Percentiles rank a stretch among this genome's conserved stretches.
phyloP scores from a whole-genome alignment of 2,797 vertebrate genomes.

The Microhierax caerulescens region DNA sequence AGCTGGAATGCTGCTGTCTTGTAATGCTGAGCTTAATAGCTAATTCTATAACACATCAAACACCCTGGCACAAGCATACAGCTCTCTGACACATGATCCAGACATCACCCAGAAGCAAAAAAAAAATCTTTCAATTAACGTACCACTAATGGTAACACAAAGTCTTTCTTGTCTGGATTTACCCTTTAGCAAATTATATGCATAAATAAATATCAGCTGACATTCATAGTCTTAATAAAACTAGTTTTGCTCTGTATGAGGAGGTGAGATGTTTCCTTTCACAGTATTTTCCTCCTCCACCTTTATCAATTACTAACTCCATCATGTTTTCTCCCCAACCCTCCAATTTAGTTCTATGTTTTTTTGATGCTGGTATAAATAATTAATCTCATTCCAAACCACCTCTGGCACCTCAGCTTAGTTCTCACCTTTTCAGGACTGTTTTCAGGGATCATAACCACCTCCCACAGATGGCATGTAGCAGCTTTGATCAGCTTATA shows the following conservation, averaged over 20 bases:
- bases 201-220: constrained; percentile 14
- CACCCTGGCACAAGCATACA: not conserved
- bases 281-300: not conserved
- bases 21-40: constrained; percentile 6
- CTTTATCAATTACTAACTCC: not conserved
- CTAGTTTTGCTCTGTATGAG: not conserved
- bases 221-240: constrained; percentile 4
- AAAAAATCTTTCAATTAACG: not conserved
- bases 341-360: not conserved
- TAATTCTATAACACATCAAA: constrained; percentile 5
- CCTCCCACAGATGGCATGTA: not conserved
- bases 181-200: not conserved
- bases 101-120: not conserved
- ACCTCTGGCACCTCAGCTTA: not conserved
- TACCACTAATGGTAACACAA: not conserved
- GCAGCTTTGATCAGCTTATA: not conserved
- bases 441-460: not conserved
- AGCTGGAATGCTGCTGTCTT: not conserved
- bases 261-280: not conserved
- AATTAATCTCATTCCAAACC: not conserved
- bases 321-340: not conserved
- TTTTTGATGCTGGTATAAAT: not conserved
- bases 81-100: not conserved
- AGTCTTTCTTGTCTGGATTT: not conserved
- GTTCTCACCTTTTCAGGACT: not conserved